Percentiles rank a stretch among this genome's conserved stretches.
Evolutionary conservation across 2,888 invertebrate species (phyloP).

Genomic region (Oscheius sp.): DNA sequence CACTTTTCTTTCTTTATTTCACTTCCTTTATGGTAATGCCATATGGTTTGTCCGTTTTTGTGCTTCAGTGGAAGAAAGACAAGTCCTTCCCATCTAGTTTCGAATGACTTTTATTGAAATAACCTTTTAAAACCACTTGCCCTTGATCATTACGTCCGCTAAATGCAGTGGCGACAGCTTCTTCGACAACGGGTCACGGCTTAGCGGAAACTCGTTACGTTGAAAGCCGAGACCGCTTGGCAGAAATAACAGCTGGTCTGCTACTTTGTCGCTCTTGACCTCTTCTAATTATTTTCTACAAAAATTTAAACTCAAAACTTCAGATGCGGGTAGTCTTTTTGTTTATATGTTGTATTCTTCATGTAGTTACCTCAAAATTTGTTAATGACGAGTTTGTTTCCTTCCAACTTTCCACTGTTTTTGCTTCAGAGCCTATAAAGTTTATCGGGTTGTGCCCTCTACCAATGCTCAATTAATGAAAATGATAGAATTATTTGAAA

Average conservation of each 20-base stretch:
- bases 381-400: constrained; percentile 1
- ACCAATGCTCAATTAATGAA: constrained; percentile 50
- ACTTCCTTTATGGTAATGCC: neutral
- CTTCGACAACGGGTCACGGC: constrained; percentile 15
- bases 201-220: constrained; percentile 14
- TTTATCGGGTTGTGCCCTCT: constrained; percentile 57
- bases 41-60: neutral
- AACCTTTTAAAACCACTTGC: neutral
- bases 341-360: neutral
- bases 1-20: neutral
- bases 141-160: neutral
- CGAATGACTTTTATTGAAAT: neutral
- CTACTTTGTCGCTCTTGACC: neutral
- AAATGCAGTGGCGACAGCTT: neutral
- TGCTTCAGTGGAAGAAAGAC: too few species aligned
- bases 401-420: neutral
- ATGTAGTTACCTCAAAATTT: neutral
- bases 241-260: too few species aligned
- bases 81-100: neutral
- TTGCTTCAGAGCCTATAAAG: constrained; percentile 54
- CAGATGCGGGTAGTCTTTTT: constrained; percentile 20
- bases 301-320: neutral
- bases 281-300: neutral
- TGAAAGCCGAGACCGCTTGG: constrained; percentile 23
- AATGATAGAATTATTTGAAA: constrained; percentile 55